Evolutionary conservation across 2,888 invertebrate genomes (phyloP).

Genomic region (Plebejus anna): DNA sequence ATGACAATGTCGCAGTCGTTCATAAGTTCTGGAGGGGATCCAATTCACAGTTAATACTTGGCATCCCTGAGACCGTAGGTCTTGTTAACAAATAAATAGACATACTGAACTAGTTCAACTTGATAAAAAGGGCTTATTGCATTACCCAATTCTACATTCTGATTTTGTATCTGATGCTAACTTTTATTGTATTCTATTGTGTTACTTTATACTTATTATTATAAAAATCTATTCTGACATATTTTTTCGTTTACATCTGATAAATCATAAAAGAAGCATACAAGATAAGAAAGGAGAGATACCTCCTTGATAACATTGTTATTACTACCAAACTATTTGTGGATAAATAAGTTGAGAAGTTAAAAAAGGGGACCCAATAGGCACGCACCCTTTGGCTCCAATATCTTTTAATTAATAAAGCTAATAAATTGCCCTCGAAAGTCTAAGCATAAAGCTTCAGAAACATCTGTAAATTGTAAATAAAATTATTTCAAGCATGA

Average conservation of each 20-base stretch:
- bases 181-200: neutral
- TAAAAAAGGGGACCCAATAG: neutral
- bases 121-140: neutral
- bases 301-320: neutral
- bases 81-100: constrained; percentile 23
- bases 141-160: neutral
- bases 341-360: neutral
- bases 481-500: constrained; percentile 19
- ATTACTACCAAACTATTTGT: neutral
- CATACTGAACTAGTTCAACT: constrained; percentile 9
- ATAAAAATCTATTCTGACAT: neutral
- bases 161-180: neutral
- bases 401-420: constrained; percentile 25
- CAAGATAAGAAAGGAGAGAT: too few species aligned
- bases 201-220: neutral
- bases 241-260: neutral
- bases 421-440: constrained; percentile 22
- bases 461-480: constrained; percentile 16
- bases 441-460: constrained; percentile 9
- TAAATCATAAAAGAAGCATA: too few species aligned
- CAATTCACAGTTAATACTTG: constrained; percentile 27
- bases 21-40: constrained; percentile 20
- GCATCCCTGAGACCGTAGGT: neutral
- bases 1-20: constrained; percentile 22
- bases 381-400: neutral